Evolutionary conservation across 1,140 invertebrate genomes (phyloP).

Genomic region (Gonatopus flavifemur): DNA sequence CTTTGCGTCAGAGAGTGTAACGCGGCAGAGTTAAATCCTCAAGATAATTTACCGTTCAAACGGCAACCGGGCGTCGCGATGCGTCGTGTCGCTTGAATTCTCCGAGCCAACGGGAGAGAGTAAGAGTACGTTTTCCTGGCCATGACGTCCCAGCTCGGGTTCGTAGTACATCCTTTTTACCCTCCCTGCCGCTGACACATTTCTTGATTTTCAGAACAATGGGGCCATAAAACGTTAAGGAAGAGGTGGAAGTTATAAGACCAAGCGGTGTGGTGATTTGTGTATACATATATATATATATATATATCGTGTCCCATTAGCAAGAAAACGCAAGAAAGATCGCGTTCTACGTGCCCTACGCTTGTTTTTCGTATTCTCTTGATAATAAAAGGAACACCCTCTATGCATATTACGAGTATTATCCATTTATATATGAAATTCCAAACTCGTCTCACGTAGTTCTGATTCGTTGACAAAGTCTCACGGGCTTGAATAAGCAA

Average conservation of each 20-base stretch:
- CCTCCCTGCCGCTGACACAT: slow-evolving; percentile 54
- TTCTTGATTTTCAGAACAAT: slow-evolving; percentile 57
- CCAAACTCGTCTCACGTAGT: too few species aligned
- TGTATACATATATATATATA: too few species aligned
- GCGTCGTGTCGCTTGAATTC: slow-evolving; percentile 8
- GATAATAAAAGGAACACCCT: too few species aligned
- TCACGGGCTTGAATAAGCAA: too few species aligned
- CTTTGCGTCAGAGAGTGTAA: slow-evolving; percentile 32
- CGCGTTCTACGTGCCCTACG: too few species aligned
- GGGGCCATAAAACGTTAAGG: slow-evolving; percentile 47
- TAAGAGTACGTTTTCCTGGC: slow-evolving; percentile 48
- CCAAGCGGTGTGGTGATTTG: slow-evolving; percentile 26
- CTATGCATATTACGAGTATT: too few species aligned
- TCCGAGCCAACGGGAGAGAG: slow-evolving; percentile 27
- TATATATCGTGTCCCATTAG: too few species aligned
- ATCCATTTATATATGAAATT: too few species aligned
- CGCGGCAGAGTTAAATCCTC: slow-evolving; percentile 28
- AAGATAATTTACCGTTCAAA: slow-evolving; percentile 43
- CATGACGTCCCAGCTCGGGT: slow-evolving; percentile 43
- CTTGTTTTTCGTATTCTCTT: too few species aligned
- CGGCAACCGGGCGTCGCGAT: slow-evolving; percentile 28
- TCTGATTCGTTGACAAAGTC: too few species aligned
- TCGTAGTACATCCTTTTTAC: slow-evolving; percentile 52
- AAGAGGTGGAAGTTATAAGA: slow-evolving; percentile 26
- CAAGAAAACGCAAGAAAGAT: too few species aligned